Percentiles rank a stretch among this genome's conserved stretches.
phyloP scores from a whole-genome alignment of 1,140 invertebrate species.

The Drosophila lacteicornis region DNA sequence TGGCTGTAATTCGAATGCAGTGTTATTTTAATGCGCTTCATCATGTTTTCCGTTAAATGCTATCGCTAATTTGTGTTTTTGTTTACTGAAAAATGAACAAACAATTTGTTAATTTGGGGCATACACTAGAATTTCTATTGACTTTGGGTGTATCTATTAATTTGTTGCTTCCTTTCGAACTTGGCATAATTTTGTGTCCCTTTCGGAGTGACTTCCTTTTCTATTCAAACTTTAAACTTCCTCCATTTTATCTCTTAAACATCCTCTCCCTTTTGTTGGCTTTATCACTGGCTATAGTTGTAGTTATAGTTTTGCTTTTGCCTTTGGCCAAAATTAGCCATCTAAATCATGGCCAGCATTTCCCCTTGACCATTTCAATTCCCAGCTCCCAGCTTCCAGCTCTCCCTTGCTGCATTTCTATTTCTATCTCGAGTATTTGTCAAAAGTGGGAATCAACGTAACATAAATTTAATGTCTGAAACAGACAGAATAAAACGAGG shows the following conservation, averaged over 20 bases:
- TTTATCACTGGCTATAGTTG: conserved; percentile 3
- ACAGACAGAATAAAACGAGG: conserved; percentile 17
- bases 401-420: conserved; percentile 7
- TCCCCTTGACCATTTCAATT: conserved; percentile 15
- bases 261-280: neutral
- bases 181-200: neutral
- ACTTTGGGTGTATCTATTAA: neutral
- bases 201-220: neutral
- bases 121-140: neutral
- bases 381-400: conserved; percentile 4
- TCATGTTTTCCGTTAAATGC: conserved; percentile 10
- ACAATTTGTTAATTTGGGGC: neutral
- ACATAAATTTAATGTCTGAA: conserved; percentile 57
- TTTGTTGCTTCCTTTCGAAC: neutral
- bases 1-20: conserved; percentile 27
- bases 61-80: neutral
- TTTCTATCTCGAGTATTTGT: conserved; percentile 31
- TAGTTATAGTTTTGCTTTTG: conserved; percentile 11
- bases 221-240: neutral
- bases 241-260: neutral
- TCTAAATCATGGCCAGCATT: conserved; percentile 38
- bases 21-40: conserved; percentile 53
- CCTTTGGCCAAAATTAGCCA: conserved; percentile 21
- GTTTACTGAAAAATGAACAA: neutral
- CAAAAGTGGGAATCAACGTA: conserved; percentile 42